Base-by-base conservation (phyloP, 2,888 invertebrate species). In the Aleiodes leptofemur region DNA sequence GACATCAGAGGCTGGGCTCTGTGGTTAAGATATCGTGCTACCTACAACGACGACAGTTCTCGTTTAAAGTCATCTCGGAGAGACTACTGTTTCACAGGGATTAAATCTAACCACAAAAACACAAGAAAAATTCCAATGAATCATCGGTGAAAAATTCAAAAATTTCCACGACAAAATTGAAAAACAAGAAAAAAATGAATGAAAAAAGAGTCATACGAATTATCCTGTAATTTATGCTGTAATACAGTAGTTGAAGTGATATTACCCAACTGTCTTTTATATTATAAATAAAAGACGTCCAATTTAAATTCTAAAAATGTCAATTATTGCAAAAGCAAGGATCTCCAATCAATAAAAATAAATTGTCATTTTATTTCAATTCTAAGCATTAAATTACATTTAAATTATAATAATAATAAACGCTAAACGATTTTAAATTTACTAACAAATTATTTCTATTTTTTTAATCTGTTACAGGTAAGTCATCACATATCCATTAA, bases 401-500 rank as follows among this genome's bases (percentile, higher is more conserved):
- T 43, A 11, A 9, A 43, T 43, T 9, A 43, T 9, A 43, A 43
- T 43, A 48, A 48, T 61, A 48, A 59, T 9, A 64, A 43, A n/a
- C 59, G 14, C 8, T 48, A 48, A 50, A 9, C 23, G 43, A 59
- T 16, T 76, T n/a, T 59, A 43, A 43, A 43, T 43, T 43, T 3
- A 43, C 43, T 43, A 43, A 16, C 4, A 57, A 74, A 29, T 69
- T 38, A 11, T 71, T 38, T 73, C 69, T 59, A 23, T 72, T 75
- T 72, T 72, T 80, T 83, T 23, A 23, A 81, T 84, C 77, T 85
- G 86, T 87, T 87, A 29, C 86, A 86, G 86, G 86, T 87, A 86
- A 83, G 86, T 87, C 86, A 73, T 23, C 13, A 34, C 68, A 34
- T 69, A 14, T 61, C 23, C 55, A 66, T 43, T 59, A 43, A 43